A percentile compares a stretch with the other conserved stretches of the same genome.
Evolutionary conservation across 2,888 invertebrate genomes (phyloP).

Genomic region (Cheiracanthium punctorium): DNA sequence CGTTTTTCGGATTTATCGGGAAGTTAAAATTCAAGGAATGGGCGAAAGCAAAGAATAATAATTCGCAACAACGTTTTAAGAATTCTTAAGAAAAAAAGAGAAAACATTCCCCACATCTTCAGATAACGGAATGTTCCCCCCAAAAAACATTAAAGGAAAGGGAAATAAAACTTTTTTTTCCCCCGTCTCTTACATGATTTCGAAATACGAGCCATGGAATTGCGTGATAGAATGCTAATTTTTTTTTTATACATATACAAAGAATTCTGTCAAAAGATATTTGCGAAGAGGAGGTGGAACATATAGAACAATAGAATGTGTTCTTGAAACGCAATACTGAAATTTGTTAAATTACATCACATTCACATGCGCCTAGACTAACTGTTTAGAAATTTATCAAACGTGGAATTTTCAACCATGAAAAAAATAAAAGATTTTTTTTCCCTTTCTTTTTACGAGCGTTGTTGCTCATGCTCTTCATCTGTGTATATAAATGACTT

Average conservation of each 20-base stretch:
- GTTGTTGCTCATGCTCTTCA: background rate
- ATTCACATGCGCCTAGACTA: background rate
- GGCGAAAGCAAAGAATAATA: background rate
- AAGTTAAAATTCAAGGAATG: background rate
- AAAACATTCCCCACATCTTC: too few relatives aligned
- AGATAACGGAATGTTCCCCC: background rate
- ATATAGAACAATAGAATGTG: background rate
- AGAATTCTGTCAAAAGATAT: too few relatives aligned
- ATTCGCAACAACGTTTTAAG: too few relatives aligned
- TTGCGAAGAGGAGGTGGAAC: background rate
- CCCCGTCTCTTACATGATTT: background rate
- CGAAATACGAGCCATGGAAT: background rate
- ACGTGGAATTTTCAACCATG: background rate
- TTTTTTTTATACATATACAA: background rate
- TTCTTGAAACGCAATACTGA: background rate
- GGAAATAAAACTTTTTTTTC: background rate
- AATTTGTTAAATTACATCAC: background rate
- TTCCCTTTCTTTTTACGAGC: too few relatives aligned
- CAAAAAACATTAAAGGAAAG: background rate
- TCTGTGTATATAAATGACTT: background rate
- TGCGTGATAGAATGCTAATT: constrained; percentile 3
- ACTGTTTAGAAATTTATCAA: background rate
- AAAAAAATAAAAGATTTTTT: too few relatives aligned
- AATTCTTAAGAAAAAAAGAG: too few relatives aligned
- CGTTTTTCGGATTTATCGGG: background rate